Evolutionary conservation across 1,140 invertebrate genomes (phyloP).

Genomic region (Ips nitidus): DNA sequence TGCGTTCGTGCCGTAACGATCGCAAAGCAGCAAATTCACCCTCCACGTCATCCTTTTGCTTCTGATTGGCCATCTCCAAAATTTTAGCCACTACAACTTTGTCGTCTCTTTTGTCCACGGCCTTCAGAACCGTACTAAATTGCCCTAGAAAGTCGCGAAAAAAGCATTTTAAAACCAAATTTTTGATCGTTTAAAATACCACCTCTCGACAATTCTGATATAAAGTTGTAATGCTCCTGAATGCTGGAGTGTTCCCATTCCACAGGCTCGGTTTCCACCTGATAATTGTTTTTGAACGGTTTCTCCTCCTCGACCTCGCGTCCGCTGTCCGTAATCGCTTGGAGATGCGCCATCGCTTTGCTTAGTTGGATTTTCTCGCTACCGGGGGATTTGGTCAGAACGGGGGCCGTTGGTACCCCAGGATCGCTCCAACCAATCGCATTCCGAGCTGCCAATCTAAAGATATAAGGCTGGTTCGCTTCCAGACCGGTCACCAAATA

Average conservation of each 20-base stretch:
- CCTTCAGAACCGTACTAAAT: constrained; percentile 83
- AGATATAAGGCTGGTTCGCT: constrained; percentile 81
- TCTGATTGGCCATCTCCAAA: constrained; percentile 64
- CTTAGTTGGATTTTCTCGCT: constrained; percentile 71
- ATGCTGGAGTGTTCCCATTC: constrained; percentile 69
- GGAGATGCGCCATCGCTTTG: constrained; percentile 79
- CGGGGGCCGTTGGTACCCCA: constrained; percentile 70
- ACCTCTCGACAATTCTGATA: constrained; percentile 70
- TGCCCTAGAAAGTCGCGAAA: constrained; percentile 53
- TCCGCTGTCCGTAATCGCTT: constrained; percentile 79
- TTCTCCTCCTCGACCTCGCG: constrained; percentile 69
- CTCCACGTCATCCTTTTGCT: constrained; percentile 66
- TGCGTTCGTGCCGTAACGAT: constrained; percentile 79
- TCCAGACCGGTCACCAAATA: constrained; percentile 78
- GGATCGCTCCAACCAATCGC: constrained; percentile 90
- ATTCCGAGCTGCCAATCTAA: constrained; percentile 86
- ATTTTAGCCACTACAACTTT: constrained; percentile 77
- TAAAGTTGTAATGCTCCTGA: constrained; percentile 75
- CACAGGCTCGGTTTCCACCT: constrained; percentile 70
- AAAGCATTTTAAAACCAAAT: neutral
- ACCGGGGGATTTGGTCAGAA: constrained; percentile 68
- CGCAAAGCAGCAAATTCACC: constrained; percentile 82
- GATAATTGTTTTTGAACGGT: constrained; percentile 69
- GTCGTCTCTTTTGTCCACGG: constrained; percentile 73
- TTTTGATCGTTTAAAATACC: neutral